Base-by-base conservation (phyloP, 1,140 invertebrate species). In the Grapholita molesta region DNA sequence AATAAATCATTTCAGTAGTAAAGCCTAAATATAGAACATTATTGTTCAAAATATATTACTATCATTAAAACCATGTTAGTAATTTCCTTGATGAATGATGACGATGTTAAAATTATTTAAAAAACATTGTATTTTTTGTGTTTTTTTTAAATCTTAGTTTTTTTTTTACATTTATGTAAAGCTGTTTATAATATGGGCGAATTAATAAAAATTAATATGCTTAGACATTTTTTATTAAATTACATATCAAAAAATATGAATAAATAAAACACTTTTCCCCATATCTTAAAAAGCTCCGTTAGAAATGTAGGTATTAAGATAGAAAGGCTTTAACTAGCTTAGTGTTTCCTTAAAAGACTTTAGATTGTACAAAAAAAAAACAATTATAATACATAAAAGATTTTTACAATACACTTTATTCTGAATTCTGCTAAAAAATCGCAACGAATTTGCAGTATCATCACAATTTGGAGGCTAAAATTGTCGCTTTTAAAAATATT, bases 261-360 rank as follows among this genome's bases (percentile, higher is more conserved):
- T 38, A 7, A 0, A n/a, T 42, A 35, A 35, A 35, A 12, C 11
- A 64, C 25, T 11, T 64, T 33, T 38, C 24, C 18, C 15, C 28
- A 35, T 35, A 21, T 33, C 18, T 65, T 23, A 35, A 38, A 65
- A 21, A 65, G 55, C 55, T 61, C 24, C 28, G 12, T 30, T 28
- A 28, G 25, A 12, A 55, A 32, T 15, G 21, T 68, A 73, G 71
- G 64, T 67, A 69, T 66, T 89, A 88, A 88, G 78, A 85, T 88
- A 88, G 86, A 82, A 88, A 69, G 85, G 88, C 88, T 90, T 90
- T 90, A 90, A 90, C 71, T 90, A 90, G 86, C 82, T 89, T 90
- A 90, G 86, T 78, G 71, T 84, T 83, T 85, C 74, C 80, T 79
- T 85, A 79, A 81, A 90, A 88, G 85, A 88, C 84, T 84, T 82